A percentile compares a stretch with the other conserved stretches of the same genome.
Conservation (phyloP, 2,888 invertebrate genomes). For the Mimas tiliae region DNA sequence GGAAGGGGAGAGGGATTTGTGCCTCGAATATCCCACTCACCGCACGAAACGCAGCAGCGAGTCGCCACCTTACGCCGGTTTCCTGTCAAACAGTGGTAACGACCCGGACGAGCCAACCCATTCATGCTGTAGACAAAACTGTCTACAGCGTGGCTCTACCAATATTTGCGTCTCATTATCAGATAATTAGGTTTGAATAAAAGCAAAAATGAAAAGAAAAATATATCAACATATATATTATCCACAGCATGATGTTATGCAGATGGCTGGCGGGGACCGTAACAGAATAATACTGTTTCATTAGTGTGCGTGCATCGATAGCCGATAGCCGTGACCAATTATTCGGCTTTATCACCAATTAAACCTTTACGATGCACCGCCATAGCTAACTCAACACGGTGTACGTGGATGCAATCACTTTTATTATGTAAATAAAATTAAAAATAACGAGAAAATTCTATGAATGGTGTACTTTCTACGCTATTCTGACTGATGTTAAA, state of each 20-base stretch:
- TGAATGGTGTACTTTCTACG: constrained; percentile 42
- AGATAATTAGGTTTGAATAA: background rate
- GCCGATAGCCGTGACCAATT: constrained; percentile 51
- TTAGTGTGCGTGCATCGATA: constrained; percentile 71
- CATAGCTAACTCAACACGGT: constrained; percentile 30
- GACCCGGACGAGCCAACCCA: no score
- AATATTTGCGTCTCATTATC: no score
- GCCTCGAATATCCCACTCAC: no score
- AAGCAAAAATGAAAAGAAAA: background rate
- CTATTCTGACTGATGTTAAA: background rate
- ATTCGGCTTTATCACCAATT: constrained; percentile 48
- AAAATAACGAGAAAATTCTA: constrained; percentile 70
- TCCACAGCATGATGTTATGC: constrained; percentile 28
- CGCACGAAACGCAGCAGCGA: no score
- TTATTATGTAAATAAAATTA: constrained; percentile 40
- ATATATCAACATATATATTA: background rate
- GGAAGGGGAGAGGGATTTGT: no score
- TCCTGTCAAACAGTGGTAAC: no score
- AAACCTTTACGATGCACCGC: constrained; percentile 47
- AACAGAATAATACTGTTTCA: constrained; percentile 67
- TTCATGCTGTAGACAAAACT: no score
- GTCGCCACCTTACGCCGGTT: no score
- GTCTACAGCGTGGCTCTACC: no score
- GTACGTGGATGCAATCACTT: constrained; percentile 25
- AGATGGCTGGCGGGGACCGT: constrained; percentile 60